phyloP scores from a whole-genome alignment of 2,888 invertebrate genomes.

The Cantharis rufa region DNA sequence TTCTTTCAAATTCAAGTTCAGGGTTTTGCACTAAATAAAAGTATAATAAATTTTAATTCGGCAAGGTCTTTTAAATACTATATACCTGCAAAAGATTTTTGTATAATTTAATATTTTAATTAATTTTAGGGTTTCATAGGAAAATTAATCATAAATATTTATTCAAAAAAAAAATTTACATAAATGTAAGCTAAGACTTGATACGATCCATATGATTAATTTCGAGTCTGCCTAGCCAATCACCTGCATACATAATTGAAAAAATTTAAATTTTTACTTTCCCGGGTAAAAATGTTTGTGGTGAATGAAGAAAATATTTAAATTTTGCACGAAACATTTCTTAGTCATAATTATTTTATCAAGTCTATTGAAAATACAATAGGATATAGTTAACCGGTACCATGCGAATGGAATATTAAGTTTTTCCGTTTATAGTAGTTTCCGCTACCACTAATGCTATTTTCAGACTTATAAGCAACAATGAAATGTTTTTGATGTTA shows the following conservation, averaged over 20 bases:
- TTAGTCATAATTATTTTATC: conserved; percentile 12
- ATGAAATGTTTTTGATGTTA: neutral
- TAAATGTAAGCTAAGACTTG: neutral
- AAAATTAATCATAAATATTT: neutral
- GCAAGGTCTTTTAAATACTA: too few species aligned
- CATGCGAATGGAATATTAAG: conserved; percentile 19
- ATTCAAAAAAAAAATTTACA: too few species aligned
- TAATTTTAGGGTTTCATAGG: too few species aligned
- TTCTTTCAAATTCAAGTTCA: too few species aligned
- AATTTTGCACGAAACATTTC: neutral
- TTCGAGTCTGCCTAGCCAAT: neutral
- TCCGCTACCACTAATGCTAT: conserved; percentile 1
- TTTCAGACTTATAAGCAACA: neutral
- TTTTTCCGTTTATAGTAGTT: conserved; percentile 5
- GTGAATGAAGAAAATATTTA: conserved; percentile 3
- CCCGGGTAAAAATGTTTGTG: neutral
- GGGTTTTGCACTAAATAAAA: too few species aligned
- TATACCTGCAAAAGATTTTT: too few species aligned
- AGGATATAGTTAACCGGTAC: conserved; percentile 12
- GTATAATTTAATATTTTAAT: too few species aligned
- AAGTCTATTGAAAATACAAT: conserved; percentile 15
- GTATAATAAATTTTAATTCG: too few species aligned
- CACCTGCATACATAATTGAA: neutral
- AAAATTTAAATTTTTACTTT: neutral
- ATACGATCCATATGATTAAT: neutral